A percentile compares a stretch with the other conserved stretches of the same genome.
These are phyloP conservation scores for Junonia oenone DNA, from an alignment of 2,888 invertebrate species.

Conservation along the genomic window DNA sequence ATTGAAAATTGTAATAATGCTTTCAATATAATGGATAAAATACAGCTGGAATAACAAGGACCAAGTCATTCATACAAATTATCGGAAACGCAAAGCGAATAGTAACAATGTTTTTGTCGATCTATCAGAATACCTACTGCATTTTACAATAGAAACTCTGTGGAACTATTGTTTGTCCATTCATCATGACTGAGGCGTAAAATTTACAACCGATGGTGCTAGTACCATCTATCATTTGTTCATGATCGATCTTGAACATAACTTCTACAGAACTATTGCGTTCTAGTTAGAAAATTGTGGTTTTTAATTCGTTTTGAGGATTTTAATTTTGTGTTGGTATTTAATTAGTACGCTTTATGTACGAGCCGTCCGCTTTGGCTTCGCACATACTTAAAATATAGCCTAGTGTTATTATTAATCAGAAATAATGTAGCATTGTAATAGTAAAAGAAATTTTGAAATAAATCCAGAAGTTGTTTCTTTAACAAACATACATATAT, in stretches of 20 bases:
- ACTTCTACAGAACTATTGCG: too few relatives aligned
- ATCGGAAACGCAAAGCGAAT: neutral
- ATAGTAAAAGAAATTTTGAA: too few relatives aligned
- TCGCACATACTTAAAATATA: too few relatives aligned
- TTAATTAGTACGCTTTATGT: too few relatives aligned
- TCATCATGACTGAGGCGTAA: neutral
- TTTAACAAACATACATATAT: too few relatives aligned
- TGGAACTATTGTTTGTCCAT: neutral
- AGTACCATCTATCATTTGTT: neutral
- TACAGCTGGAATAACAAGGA: neutral
- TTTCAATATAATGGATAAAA: neutral
- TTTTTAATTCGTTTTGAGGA: neutral
- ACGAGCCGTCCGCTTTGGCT: too few relatives aligned
- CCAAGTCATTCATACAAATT: neutral
- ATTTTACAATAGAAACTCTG: neutral
- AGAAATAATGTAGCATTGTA: too few relatives aligned
- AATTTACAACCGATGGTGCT: neutral
- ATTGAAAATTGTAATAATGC: too few relatives aligned
- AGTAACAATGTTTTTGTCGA: neutral
- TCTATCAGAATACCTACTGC: neutral
- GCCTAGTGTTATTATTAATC: too few relatives aligned
- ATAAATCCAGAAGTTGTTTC: too few relatives aligned
- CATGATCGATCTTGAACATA: neutral
- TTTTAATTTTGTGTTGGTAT: neutral
- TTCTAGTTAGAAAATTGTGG: too few relatives aligned